Conservation (phyloP, 2,888 invertebrate species). For the Cetonia aurata region DNA sequence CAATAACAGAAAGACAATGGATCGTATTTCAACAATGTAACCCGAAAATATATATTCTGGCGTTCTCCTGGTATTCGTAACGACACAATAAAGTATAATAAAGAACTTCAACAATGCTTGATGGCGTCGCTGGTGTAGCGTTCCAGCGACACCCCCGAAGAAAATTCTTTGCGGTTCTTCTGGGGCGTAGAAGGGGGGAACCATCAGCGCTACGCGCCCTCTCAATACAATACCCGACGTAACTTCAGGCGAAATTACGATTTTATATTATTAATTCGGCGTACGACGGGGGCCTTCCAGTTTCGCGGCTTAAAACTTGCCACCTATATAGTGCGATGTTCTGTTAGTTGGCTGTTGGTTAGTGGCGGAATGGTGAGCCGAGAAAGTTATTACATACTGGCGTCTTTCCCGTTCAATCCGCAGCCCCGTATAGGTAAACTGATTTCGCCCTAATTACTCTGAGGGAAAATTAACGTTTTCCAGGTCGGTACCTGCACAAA, state of each 20-base stretch:
- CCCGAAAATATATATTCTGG: constrained; percentile 10
- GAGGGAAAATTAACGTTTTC: constrained; percentile 14
- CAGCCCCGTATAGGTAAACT: constrained; percentile 15
- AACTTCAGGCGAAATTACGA: too few relatives aligned
- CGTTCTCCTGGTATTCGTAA: not conserved
- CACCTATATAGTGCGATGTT: too few relatives aligned
- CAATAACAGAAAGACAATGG: constrained; percentile 34
- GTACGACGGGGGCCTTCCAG: not conserved
- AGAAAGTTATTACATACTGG: constrained; percentile 26
- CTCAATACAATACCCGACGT: too few relatives aligned
- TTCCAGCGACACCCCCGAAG: too few relatives aligned
- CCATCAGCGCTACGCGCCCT: too few relatives aligned
- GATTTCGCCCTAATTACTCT: constrained; percentile 33
- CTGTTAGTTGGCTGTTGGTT: too few relatives aligned
- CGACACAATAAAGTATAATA: too few relatives aligned
- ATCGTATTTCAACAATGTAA: constrained; percentile 27
- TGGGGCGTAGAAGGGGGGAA: too few relatives aligned
- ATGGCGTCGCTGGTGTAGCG: too few relatives aligned
- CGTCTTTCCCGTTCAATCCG: constrained; percentile 25
- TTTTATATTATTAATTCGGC: constrained; percentile 6
- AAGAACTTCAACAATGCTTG: too few relatives aligned
- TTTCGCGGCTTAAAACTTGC: not conserved
- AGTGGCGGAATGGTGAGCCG: not conserved
- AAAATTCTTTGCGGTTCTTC: too few relatives aligned
- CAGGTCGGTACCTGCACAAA: not conserved